Evolutionary conservation across 1,140 invertebrate species (phyloP), one percentile per base, ranked within the genome.

Genomic region (Vanessa tameamea): DNA sequence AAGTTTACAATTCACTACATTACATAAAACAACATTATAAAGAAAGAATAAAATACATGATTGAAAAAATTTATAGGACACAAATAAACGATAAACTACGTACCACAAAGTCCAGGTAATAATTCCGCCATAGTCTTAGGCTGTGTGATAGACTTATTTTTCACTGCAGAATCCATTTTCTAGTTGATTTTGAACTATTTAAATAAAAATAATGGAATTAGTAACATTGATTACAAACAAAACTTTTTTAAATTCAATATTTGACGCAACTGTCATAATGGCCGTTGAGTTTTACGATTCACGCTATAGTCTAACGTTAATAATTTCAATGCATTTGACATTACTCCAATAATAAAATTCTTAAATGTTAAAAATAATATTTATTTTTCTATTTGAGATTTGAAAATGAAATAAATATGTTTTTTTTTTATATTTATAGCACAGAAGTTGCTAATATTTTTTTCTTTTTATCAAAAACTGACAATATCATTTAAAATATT

Each of bases 41-140:
- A 14, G 15, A 12, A 50, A 6, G 15, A 0, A 50, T 48, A 48
- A 53, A 0, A 50, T 23, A 14, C 1, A 3, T 26, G 20, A 57
- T 26, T 23, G n/a, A 23, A 12, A 16, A 55, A 7, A 0, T 23
- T 20, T 57, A 12, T 8, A 57, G 8, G n/a, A 23, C 20, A 3
- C 26, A 23, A 23, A 23, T 23, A 26, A 16, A 57, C 8, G 53
- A 23, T 23, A 12, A 13, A 23, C 12, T 2, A 57, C 53, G 16
- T 16, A 89, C 87, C 82, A 57, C 77, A 79, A 15, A 89, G 72
- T 43, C 69, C 81, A 47, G 87, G 87, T 37, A 91, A 59, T 50
- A 91, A 73, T 73, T 91, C 87, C 14, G 83, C 78, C 69, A 91
- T 75, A 2, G 85, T 80, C 71, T 81, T 89, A 5, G 87, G 82